Conservation (phyloP, 2,113 vertebrate species). For the Cyprinus carpio region DNA sequence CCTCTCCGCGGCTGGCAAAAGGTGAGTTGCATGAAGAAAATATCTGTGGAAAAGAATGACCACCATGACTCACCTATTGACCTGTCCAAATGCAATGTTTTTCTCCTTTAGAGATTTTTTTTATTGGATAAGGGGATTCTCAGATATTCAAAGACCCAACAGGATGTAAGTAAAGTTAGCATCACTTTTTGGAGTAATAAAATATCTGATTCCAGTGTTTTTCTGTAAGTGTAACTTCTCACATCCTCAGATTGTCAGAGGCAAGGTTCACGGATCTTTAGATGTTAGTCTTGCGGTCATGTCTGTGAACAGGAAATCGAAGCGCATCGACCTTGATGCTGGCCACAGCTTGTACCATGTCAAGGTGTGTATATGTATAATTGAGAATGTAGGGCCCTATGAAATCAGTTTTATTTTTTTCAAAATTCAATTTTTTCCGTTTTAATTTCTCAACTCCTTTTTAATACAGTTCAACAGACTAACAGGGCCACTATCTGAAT, state of each 20-base stretch:
- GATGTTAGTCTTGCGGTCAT: slow-evolving; percentile 88
- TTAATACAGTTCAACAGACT: no score
- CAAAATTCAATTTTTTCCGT: no score
- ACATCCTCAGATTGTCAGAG: slow-evolving; percentile 80
- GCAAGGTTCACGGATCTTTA: slow-evolving; percentile 87
- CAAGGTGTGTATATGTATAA: slow-evolving; percentile 73
- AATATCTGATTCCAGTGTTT: not conserved
- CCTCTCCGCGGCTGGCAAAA: slow-evolving; percentile 97
- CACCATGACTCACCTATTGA: not conserved
- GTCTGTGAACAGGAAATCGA: slow-evolving; percentile 92
- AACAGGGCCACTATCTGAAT: no score
- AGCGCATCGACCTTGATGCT: slow-evolving; percentile 88
- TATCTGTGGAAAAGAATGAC: not conserved
- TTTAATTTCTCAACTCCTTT: no score
- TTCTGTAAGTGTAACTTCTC: not conserved
- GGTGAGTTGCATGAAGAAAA: slow-evolving; percentile 66
- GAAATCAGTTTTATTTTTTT: no score
- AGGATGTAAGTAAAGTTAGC: slow-evolving; percentile 81
- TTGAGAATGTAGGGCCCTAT: no score
- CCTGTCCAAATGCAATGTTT: not conserved
- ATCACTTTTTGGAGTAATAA: not conserved
- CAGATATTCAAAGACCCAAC: slow-evolving; percentile 83
- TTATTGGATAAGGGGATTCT: slow-evolving; percentile 86
- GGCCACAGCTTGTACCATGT: slow-evolving; percentile 93
- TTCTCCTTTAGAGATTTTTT: slow-evolving; percentile 82